phyloP scores from a whole-genome alignment of 2,797 vertebrate genomes.

The Zonotrichia albicollis region DNA sequence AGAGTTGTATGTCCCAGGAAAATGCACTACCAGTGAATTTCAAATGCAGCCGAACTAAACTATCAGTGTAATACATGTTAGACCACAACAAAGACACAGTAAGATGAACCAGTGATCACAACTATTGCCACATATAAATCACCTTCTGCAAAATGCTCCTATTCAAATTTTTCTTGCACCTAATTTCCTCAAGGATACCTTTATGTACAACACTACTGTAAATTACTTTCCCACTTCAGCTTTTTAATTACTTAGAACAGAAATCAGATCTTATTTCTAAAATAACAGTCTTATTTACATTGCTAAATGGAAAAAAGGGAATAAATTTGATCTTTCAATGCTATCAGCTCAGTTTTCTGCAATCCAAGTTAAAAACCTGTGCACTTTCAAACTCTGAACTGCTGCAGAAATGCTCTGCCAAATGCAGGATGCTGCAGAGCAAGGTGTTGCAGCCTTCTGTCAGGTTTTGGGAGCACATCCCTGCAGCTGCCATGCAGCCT shows the following conservation, averaged over 20 bases:
- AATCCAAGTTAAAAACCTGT: background rate
- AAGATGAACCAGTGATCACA: background rate
- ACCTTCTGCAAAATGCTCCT: background rate
- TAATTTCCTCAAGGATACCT: background rate
- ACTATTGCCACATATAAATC: background rate
- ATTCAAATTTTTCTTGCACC: background rate
- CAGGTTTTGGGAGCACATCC: background rate
- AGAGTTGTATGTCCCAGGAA: background rate
- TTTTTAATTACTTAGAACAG: background rate
- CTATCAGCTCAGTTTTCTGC: background rate
- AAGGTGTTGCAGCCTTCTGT: background rate
- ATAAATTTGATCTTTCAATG: background rate
- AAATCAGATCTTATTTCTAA: background rate
- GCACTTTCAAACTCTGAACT: background rate
- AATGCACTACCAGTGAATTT: background rate
- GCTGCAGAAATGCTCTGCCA: background rate
- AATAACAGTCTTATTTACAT: background rate
- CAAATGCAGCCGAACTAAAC: background rate
- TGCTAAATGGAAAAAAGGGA: background rate
- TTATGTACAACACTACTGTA: background rate
- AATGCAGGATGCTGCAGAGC: background rate
- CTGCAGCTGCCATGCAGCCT: background rate
- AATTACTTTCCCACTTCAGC: background rate
- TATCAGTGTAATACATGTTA: background rate
- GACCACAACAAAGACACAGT: background rate